Conservation (phyloP, 2,113 vertebrate species). For the Panthera uncia region DNA sequence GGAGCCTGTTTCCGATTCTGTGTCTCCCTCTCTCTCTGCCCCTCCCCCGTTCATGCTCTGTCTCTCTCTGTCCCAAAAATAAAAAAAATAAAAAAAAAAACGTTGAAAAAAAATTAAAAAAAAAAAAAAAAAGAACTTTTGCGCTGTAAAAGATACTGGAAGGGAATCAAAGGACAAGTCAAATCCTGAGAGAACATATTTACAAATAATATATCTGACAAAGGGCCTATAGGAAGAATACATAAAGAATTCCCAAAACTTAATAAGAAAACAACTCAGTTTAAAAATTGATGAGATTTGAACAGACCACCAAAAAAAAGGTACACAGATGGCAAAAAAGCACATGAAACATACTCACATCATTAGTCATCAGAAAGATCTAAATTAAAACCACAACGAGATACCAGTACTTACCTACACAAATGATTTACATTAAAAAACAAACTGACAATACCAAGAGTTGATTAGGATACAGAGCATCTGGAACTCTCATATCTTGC, state of each 20-base stretch:
- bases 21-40: too few species aligned
- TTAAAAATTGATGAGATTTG: background rate
- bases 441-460: background rate
- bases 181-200: background rate
- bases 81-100: too few species aligned
- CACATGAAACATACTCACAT: background rate
- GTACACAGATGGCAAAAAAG: background rate
- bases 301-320: background rate
- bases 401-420: background rate
- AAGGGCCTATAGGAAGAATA: background rate
- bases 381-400: background rate
- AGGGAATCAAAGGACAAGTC: background rate
- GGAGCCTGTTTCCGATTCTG: too few species aligned
- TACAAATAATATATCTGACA: background rate
- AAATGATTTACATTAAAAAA: background rate
- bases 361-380: background rate
- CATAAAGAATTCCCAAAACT: background rate
- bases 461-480: background rate
- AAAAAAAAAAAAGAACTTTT: background rate
- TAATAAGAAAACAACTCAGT: background rate
- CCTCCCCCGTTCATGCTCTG: too few species aligned
- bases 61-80: too few species aligned
- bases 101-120: too few species aligned
- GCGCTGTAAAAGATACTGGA: background rate
- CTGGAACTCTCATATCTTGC: background rate